Base-by-base conservation (phyloP, 2,888 invertebrate species). In the Erynnis tages region DNA sequence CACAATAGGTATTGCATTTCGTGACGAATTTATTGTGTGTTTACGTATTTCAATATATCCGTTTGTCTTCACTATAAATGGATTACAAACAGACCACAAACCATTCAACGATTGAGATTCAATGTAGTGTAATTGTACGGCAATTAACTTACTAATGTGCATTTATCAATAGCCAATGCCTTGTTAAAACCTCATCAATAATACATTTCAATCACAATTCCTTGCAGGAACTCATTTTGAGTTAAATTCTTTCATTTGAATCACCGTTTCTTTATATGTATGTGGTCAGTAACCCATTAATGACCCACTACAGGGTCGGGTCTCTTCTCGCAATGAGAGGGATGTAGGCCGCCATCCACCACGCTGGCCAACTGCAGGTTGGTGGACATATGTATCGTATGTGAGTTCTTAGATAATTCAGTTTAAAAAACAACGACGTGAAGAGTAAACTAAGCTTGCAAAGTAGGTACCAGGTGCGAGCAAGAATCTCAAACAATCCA, bases 111-210 rank as follows among this genome's bases (percentile, higher is more conserved):
- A 35, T 35, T 43, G 11, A 10, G 29, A 29, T 37, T 37, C 37
- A 40, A 40, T 32, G 40, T 30, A 19, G 37, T 23, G 21, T 37
- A 37, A 43, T 43, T 50, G 37, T 19, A 44, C 14, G 44, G 44
- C 44, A 44, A 52, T 52, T 52, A 52, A 29, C 10, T 44, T 35
- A 8, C 29, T 44, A 37, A 52, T 44, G 44, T 44, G 21, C 44
- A 44, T 44, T 27, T 34, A 43, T 50, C 14, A 27, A 43, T 27
- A 16, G 35, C 19, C 17, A 35, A 23, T 23, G 37, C n/a, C 43
- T 43, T 16, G 46, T 38, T 44, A 44, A 35, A 43, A 32, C 32
- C 11, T 11, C 27, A 44, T 50, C 19, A 44, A 50, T 50, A 50
- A 50, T 37, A 44, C 50, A 50, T 43, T 10, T 21, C 43, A 27